phyloP scores from a whole-genome alignment of 1,140 invertebrate species.

The Mercenaria mercenaria region DNA sequence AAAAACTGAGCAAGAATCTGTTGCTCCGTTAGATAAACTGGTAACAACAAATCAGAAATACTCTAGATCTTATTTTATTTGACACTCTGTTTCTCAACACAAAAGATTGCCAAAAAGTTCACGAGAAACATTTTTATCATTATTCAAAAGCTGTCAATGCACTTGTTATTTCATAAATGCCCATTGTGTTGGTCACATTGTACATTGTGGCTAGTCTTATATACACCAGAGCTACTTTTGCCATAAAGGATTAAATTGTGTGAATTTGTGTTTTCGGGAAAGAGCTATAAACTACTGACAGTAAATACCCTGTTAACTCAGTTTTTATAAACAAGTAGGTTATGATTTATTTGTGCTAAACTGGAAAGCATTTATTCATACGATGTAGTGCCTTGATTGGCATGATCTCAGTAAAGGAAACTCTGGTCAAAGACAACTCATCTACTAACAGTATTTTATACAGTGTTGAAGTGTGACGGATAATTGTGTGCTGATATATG shows the following conservation, averaged over 20 bases:
- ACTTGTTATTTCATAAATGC: conserved; percentile 22
- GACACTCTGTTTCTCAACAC: background rate
- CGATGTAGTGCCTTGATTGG: background rate
- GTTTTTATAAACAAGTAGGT: background rate
- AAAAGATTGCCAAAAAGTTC: conserved; percentile 9
- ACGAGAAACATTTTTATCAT: background rate
- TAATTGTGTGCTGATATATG: conserved; percentile 12
- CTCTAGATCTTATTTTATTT: conserved; percentile 13
- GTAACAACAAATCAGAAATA: conserved; percentile 27
- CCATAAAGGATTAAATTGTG: conserved; percentile 19
- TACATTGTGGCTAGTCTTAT: conserved; percentile 20
- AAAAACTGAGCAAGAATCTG: conserved; percentile 13
- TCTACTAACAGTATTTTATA: conserved; percentile 49
- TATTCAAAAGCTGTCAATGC: conserved; percentile 25
- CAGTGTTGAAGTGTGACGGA: conserved; percentile 48
- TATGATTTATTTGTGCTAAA: background rate
- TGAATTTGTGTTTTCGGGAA: conserved; percentile 31
- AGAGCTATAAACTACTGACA: background rate
- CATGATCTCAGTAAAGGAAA: conserved; percentile 49
- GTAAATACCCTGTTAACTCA: background rate
- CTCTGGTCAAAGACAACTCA: background rate
- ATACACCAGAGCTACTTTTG: conserved; percentile 33
- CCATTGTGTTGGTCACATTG: conserved; percentile 44
- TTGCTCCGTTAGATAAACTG: background rate
- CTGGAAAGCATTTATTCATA: conserved; percentile 27